Evolutionary conservation across 2,797 vertebrate genomes (phyloP).

Genomic region (Molossus molossus): DNA sequence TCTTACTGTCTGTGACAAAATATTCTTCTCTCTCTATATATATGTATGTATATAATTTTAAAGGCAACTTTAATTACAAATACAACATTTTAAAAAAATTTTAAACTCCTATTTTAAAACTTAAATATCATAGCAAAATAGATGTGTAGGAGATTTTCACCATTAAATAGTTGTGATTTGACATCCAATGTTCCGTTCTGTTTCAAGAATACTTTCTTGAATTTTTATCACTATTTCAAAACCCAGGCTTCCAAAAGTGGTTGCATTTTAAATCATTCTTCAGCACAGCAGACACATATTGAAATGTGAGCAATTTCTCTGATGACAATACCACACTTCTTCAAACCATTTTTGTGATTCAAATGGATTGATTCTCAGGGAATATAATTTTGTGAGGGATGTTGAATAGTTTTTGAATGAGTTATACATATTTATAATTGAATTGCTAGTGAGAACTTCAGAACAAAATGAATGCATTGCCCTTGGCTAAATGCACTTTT

Average conservation of each 20-base stretch:
- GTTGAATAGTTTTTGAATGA: not conserved
- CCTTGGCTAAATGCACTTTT: not conserved
- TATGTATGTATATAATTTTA: not conserved
- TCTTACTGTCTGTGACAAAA: not conserved
- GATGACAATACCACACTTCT: not conserved
- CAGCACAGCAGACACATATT: not conserved
- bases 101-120: conserved; percentile 9
- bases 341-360: conserved; percentile 3
- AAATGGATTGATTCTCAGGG: not conserved
- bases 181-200: not conserved
- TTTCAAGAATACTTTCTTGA: conserved; percentile 53
- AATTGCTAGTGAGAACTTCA: not conserved
- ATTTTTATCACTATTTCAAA: conserved; percentile 28
- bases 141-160: not conserved
- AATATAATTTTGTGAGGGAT: not conserved
- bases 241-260: not conserved
- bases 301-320: not conserved
- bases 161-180: conserved; percentile 10
- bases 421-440: conserved; percentile 24
- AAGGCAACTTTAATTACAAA: not conserved
- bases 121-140: not conserved
- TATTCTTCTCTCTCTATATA: not conserved
- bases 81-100: not conserved
- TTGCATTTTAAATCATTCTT: conserved; percentile 3
- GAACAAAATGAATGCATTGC: not conserved